Base-by-base conservation (phyloP, 2,113 vertebrate species). In the Pollimyrus isidori region DNA sequence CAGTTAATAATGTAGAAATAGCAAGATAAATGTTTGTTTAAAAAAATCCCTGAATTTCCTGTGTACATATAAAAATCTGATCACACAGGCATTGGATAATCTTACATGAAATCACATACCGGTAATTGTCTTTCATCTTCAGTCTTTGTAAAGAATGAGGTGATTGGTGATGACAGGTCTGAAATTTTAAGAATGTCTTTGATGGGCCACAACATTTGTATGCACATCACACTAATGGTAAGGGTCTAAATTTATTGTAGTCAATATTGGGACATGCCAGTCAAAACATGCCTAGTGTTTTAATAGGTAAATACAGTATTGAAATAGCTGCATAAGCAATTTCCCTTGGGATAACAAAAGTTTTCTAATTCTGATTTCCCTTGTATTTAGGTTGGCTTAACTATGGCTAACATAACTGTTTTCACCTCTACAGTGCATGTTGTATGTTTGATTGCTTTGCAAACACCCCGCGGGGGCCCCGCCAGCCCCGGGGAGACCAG, bases 1-100 rank as follows among this genome's bases (percentile, higher is more conserved):
- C 96, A 95, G 96, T 96, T 95, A 96, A 95, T 96, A 96, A 49
- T 96, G 97, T 97, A 96, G 96, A 97, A 96, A 97, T 23, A 26
- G n/a, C 45, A 65, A n/a, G 9, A 30, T 26, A 65, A 26, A 11
- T 65, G 9, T 65, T 7, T 26, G 48, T 50, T n/a, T n/a, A n/a
- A 42, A 83, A 17, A 46, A 42, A 45, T 45, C 7, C 19, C 13
- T 45, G 42, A n/a, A 42, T 45, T 45, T 23, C 7, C 15, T 23
- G 42, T n/a, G 6, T 48, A 23, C 30, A 83, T 15, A 9, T 48
- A 45, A 46, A 45, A 83, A 21, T 82, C 42, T 48, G 42, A 65
- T 65, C 62, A 65, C n/a, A 65, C n/a, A 65, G n/a, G n/a, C 62
- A 65, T 26, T 26, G 10, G 7, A 10, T 65, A n/a, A 65, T 65